Evolutionary conservation across 1,140 invertebrate genomes (phyloP), one percentile per base, ranked within the genome.

Genomic region (Diabrotica undecimpunctata): DNA sequence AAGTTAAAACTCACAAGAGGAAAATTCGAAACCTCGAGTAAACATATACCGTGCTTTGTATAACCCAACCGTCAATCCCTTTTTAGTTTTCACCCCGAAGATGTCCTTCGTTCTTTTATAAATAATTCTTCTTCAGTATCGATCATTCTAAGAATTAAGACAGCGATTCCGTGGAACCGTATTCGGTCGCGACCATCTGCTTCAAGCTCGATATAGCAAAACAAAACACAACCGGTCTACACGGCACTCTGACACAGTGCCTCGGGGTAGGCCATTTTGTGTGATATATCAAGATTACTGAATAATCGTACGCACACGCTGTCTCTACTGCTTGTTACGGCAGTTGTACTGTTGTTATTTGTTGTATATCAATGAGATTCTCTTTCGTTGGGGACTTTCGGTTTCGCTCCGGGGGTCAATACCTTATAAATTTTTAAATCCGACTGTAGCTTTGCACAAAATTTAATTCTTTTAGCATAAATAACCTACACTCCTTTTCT

Each of bases 161-260:
- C 41, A n/a, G n/a, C 6, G 41, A 46, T 46, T 46, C 41, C 41
- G 41, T 46, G 8, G 41, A 46, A 46, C 8, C 41, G 3, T 46
- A 46, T 46, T 46, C 8, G 41, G 41, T 46, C n/a, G 41, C n/a
- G 41, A n/a, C 41, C 41, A 46, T 46, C 41, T 46, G 41, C 41
- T 10, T 46, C 41, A 6, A 46, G n/a, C 41, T 46, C 41, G 41
- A 46, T 46, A 46, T 46, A 46, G 41, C 41, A 46, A 46, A 46
- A 46, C 41, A 46, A 46, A 46, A 46, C 41, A 46, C 41, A 46
- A 46, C 41, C 41, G 41, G 41, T 46, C 41, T 46, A n/a, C n/a
- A 10, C 41, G 8, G 8, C 41, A 46, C 41, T 46, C 41, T 46
- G 41, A 46, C 41, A 46, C 41, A 46, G 41, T 46, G 41, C 41